Percentiles rank a stretch among this genome's conserved stretches.
phyloP scores from a whole-genome alignment of 2,113 vertebrate genomes.

The Scophthalmus maximus region DNA sequence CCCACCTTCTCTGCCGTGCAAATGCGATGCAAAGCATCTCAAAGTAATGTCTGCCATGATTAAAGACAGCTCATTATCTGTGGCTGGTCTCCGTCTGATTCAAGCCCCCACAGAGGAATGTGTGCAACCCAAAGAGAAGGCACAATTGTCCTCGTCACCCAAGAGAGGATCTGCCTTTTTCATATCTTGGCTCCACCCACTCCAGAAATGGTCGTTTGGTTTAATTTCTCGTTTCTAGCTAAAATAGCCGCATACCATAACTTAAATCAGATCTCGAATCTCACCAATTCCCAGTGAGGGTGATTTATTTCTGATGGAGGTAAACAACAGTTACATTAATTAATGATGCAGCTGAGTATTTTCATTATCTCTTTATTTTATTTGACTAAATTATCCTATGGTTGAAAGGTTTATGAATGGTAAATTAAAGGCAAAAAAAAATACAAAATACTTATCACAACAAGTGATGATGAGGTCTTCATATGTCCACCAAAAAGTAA shows the following conservation, averaged over 20 bases:
- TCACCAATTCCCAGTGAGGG: not conserved
- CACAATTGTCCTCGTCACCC: slow-evolving; percentile 48
- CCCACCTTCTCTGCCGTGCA: slow-evolving; percentile 83
- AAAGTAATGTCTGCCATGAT: slow-evolving; percentile 94
- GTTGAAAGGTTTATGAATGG: not conserved
- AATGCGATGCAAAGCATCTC: slow-evolving; percentile 96
- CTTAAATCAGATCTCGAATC: too few species aligned
- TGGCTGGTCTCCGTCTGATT: slow-evolving; percentile 88
- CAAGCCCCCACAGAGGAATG: slow-evolving; percentile 70
- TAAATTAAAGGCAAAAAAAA: too few species aligned
- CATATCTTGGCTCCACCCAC: slow-evolving; percentile 38
- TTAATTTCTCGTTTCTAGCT: slow-evolving; percentile 11
- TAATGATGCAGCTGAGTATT: not conserved
- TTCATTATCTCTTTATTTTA: not conserved
- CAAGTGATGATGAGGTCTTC: too few species aligned
- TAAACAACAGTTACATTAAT: not conserved
- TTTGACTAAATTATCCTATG: not conserved
- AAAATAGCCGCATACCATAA: too few species aligned
- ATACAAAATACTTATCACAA: too few species aligned
- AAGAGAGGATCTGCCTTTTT: slow-evolving; percentile 52
- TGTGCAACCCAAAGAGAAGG: slow-evolving; percentile 57
- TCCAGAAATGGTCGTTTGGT: slow-evolving; percentile 22
- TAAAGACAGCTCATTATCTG: slow-evolving; percentile 98
- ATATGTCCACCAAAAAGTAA: too few species aligned
- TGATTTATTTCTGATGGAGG: slow-evolving; percentile 1